Base-by-base conservation (phyloP, 2,888 invertebrate species). In the Pinctada fucata region DNA sequence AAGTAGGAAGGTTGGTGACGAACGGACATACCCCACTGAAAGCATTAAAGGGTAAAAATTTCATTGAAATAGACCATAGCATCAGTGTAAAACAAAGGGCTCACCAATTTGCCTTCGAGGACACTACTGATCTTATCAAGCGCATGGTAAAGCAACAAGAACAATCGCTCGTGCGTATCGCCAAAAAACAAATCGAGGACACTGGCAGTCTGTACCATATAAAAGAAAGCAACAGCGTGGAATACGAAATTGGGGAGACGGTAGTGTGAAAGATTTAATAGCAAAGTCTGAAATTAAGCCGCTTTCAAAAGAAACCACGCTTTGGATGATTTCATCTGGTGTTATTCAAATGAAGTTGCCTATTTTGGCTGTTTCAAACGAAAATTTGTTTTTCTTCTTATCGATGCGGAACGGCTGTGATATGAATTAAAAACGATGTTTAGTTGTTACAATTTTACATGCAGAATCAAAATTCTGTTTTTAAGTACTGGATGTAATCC, bases 41-140 rank as follows among this genome's bases (percentile, higher is more conserved):
- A 80, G 84, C 86, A n/a, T 78, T 90, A 48, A 87, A 87, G 75
- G 90, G 90, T 2, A 90, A 90, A 83, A 90, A 89, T 74, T 88
- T 90, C 45, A 88, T 90, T 50, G 90, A 90, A 81, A 85, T 90
- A 31, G 90, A 90, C 77, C 90, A 90, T 81, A 87, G 85, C 31
- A 87, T 90, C 48, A 78, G 84, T 51, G 82, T 90, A 5, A 76
- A 85, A 50, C 87, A 90, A 79, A 79, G 87, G 31, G 90, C 89
- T 0, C 86, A 89, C 76, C 83, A 87, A 67, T 90, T 86, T 71
- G 82, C 85, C 72, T 90, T 90, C 81, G 63, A 74, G 13, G 85
- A 88, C 6, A 88, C 90, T 3, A 80, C 87, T 1, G 80, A 83
- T 2, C 75, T 80, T 72, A 88, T 90, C n/a, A 87, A 90, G 75